Evolutionary conservation across 2,113 vertebrate species (phyloP).

Genomic region (Gnathonemus echidnorhynchus): DNA sequence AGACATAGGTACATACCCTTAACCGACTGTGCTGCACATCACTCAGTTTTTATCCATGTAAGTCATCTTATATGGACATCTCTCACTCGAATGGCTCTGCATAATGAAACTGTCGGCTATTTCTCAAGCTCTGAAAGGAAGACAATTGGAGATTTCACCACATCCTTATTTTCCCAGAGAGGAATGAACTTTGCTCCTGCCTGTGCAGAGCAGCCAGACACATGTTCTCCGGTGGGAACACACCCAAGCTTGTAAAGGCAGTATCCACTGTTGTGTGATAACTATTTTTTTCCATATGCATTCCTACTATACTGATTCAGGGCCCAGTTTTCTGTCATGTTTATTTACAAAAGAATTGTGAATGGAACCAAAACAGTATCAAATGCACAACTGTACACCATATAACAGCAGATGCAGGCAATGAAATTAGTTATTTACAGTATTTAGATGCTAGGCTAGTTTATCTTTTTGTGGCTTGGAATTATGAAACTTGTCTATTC

Average conservation of each 20-base stretch:
- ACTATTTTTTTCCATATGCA: constrained; percentile 25
- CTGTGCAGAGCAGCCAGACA: constrained; percentile 45
- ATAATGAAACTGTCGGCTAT: not conserved
- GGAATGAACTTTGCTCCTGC: constrained; percentile 49
- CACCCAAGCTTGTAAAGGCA: constrained; percentile 40
- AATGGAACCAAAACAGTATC: not conserved
- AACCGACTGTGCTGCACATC: not conserved
- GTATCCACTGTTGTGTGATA: constrained; percentile 42
- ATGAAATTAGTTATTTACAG: not conserved
- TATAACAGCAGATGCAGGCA: not conserved
- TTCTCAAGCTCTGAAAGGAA: not conserved
- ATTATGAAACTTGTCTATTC: not conserved
- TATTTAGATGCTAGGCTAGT: not conserved
- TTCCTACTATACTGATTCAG: not conserved
- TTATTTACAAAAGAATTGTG: not conserved
- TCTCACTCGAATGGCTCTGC: not conserved
- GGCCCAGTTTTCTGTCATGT: not conserved
- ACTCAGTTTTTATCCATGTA: not conserved
- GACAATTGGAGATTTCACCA: constrained; percentile 25
- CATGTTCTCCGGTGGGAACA: constrained; percentile 39
- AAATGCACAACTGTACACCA: not conserved
- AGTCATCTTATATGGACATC: not conserved
- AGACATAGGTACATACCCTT: not conserved
- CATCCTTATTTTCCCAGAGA: constrained; percentile 58
- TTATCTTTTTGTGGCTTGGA: not conserved